Percentiles rank a stretch among this genome's conserved stretches.
These are phyloP conservation scores for Lutra lutra DNA, from an alignment of 2,797 vertebrate genomes.

Conservation along the genomic window DNA sequence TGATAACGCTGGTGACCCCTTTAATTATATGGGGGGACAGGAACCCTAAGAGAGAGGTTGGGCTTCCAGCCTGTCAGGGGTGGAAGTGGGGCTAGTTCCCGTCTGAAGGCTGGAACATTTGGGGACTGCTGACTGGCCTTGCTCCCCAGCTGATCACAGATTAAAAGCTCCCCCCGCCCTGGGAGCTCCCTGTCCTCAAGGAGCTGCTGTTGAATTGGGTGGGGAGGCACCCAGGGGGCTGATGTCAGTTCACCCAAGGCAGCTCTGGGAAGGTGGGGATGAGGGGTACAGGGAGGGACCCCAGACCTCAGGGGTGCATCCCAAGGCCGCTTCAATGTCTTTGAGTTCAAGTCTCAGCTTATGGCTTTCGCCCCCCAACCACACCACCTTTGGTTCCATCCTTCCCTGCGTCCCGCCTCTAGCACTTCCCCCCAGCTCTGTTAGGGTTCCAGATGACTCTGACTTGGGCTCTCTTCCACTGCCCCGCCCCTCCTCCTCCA, in stretches of 20 bases:
- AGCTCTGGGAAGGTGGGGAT: neutral
- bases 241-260: neutral
- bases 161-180: neutral
- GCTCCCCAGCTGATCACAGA: neutral
- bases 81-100: neutral
- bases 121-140: neutral
- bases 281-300: neutral
- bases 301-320: neutral
- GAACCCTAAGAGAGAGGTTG: neutral
- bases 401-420: neutral
- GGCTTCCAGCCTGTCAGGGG: neutral
- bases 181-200: neutral
- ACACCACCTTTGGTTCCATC: neutral
- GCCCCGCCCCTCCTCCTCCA: accelerated
- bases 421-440: neutral
- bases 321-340: neutral
- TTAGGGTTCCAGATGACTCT: neutral
- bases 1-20: neutral
- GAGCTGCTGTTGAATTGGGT: neutral
- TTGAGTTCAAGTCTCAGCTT: neutral
- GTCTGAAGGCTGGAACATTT: neutral
- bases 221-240: neutral
- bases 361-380: neutral
- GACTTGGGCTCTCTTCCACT: no score
- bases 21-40: neutral